Evolutionary conservation across 64 coral and sea anemone genomes (phyloP), one percentile per base, ranked within the genome.

Genomic region (Montipora efflorescens): DNA sequence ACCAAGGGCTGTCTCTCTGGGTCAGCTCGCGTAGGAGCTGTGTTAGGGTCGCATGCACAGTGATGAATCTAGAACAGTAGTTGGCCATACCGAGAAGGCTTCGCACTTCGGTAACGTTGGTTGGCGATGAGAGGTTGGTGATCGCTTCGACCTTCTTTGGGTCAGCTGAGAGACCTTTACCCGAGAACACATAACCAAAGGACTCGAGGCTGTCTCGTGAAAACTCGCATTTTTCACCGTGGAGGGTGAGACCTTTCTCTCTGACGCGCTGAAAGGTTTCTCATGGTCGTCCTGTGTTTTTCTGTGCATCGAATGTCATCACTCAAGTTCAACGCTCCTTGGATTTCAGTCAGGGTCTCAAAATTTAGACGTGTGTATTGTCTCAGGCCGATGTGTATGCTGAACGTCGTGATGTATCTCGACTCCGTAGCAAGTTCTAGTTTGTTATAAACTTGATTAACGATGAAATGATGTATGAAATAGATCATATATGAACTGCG

Each of bases 321-420:
- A 28, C 28, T 28, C 28, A 28, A 28, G 36, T 36, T 36, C 36
- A 87, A 87, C 36, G 91, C 91, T 49, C 91, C 82, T 47, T 81
- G 20, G 36, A 90, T 90, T 10, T 79, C 93, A 7, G 28, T 75
- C 0, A 94, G 93, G 36, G 91, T 94, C 67, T 94, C 93, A 9
- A 90, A 95, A 58, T 84, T 95, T 21, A 95, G 62, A 81, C 67
- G 87, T n/a, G 47, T 80, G 76, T 62, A 95, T 8, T 88, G 23
- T 58, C 68, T 36, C 36, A 95, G 87, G 9, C 93, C 72, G 3
- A 95, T 68, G 52, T 95, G 87, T 13, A 79, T 95, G 67, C 93
- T 90, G 49, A 95, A 95, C 0, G 78, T 95, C 21, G 87, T 95
- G 11, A 90, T 84, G 61, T 95, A 95, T 0, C 87, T 19, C 3